Evolutionary conservation across 2,113 vertebrate genomes (phyloP).

Genomic region (Bubo scandiacus): DNA sequence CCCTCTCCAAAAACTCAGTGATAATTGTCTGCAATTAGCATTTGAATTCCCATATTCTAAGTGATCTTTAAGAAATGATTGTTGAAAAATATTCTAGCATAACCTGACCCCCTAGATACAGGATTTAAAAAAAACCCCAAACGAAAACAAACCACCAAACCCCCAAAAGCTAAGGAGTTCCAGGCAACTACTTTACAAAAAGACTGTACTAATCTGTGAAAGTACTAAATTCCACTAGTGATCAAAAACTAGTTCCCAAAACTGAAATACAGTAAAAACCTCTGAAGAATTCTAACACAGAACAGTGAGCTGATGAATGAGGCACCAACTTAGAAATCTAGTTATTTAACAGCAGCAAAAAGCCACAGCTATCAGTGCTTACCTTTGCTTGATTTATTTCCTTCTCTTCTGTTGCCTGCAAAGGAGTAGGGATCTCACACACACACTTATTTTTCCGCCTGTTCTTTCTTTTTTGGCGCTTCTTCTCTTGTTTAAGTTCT

Average conservation of each 20-base stretch:
- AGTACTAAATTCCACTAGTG: neutral
- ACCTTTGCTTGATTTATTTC: constrained; percentile 87
- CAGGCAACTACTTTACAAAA: neutral
- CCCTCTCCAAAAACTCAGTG: neutral
- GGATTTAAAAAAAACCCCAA: neutral
- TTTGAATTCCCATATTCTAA: neutral
- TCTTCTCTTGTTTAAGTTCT: constrained; percentile 97
- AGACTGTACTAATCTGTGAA: neutral
- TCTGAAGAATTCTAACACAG: neutral
- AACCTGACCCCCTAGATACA: neutral
- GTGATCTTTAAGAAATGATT: neutral
- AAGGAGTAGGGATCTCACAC: constrained; percentile 81
- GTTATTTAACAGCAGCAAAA: neutral
- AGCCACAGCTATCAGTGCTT: neutral
- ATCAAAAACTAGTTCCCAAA: neutral
- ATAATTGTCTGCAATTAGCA: neutral
- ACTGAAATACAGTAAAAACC: neutral
- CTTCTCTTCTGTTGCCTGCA: constrained; percentile 83
- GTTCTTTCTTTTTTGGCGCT: constrained; percentile 95
- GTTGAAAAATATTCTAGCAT: neutral
- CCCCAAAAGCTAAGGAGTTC: neutral
- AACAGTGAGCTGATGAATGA: neutral
- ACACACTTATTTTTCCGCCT: constrained; percentile 94
- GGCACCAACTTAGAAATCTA: neutral
- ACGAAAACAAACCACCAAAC: neutral